Evolutionary conservation across 2,888 invertebrate genomes (phyloP).

Genomic region (Drosophila greeni): DNA sequence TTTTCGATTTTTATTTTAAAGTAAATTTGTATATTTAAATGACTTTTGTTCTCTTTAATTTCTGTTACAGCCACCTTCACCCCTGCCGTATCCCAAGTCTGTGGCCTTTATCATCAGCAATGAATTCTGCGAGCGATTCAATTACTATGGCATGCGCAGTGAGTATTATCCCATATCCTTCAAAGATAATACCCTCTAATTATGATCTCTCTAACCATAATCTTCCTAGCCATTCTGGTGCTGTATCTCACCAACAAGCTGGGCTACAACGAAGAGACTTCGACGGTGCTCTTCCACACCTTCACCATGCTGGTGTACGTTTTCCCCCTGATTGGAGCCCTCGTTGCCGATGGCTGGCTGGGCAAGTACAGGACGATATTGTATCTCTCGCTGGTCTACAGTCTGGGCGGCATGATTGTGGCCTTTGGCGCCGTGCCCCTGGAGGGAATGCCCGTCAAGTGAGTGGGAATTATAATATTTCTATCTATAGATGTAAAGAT

Average conservation of each 20-base stretch:
- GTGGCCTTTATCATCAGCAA: slow-evolving; percentile 96
- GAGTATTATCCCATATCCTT: slow-evolving; percentile 77
- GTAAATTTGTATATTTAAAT: background rate
- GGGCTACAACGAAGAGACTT: slow-evolving; percentile 84
- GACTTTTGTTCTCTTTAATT: slow-evolving; percentile 7
- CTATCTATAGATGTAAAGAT: too few species aligned
- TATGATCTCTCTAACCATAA: too few species aligned
- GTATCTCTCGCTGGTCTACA: slow-evolving; percentile 92
- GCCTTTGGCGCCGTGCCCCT: slow-evolving; percentile 84
- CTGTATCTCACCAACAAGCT: slow-evolving; percentile 91
- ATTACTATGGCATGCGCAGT: slow-evolving; percentile 98
- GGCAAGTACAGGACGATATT: slow-evolving; percentile 92
- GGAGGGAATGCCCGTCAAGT: slow-evolving; percentile 81
- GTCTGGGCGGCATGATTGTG: slow-evolving; percentile 88
- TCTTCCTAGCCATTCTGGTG: slow-evolving; percentile 89
- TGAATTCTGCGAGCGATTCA: slow-evolving; percentile 99
- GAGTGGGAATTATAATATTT: slow-evolving; percentile 44
- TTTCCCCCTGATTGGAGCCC: slow-evolving; percentile 87
- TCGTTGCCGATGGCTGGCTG: slow-evolving; percentile 94
- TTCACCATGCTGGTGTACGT: slow-evolving; percentile 91
- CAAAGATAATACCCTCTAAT: too few species aligned
- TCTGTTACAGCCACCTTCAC: slow-evolving; percentile 26
- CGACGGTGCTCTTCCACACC: slow-evolving; percentile 92
- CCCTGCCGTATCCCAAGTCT: slow-evolving; percentile 87
- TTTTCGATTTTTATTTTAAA: background rate